Evolutionary conservation across 92 coral and sea anemone genomes (phyloP).

Genomic region (Hydrozoanthus gracilis): DNA sequence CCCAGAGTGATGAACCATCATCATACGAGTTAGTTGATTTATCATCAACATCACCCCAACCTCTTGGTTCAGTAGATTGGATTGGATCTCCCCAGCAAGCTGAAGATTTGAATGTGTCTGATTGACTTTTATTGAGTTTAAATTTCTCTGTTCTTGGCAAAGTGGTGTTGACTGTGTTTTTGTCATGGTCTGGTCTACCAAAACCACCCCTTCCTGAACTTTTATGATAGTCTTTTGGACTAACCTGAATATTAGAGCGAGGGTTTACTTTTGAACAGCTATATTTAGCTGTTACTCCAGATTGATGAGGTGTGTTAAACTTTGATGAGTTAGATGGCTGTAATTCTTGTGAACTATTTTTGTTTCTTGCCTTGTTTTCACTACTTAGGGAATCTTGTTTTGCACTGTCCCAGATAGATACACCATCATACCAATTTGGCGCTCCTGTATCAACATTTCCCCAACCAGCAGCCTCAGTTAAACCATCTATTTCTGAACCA

Average conservation of each 20-base stretch:
- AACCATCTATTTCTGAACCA: conserved; percentile 63
- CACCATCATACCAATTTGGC: conserved; percentile 79
- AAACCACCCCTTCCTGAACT: background rate
- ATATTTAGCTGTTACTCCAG: background rate
- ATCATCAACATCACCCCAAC: conserved; percentile 68
- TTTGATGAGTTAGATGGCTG: background rate
- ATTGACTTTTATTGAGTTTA: conserved; percentile 10
- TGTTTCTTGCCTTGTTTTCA: background rate
- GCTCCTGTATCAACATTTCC: conserved; percentile 52
- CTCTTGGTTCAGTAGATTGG: background rate
- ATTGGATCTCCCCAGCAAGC: conserved; percentile 36
- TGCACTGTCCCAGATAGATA: conserved; percentile 59
- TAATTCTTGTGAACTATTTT: background rate
- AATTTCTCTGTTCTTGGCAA: background rate
- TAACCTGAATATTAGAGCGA: background rate
- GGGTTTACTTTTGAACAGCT: background rate
- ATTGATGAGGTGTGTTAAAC: background rate
- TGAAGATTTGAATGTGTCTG: conserved; percentile 68
- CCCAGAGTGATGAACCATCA: conserved; percentile 74
- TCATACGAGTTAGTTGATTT: conserved; percentile 73
- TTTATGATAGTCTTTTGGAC: background rate
- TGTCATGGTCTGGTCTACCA: background rate
- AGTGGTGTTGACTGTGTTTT: background rate
- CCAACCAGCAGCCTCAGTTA: conserved; percentile 69
- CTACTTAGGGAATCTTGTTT: background rate